phyloP scores from a whole-genome alignment of 2,113 vertebrate genomes.

The Brachypodius melanocephalos region DNA sequence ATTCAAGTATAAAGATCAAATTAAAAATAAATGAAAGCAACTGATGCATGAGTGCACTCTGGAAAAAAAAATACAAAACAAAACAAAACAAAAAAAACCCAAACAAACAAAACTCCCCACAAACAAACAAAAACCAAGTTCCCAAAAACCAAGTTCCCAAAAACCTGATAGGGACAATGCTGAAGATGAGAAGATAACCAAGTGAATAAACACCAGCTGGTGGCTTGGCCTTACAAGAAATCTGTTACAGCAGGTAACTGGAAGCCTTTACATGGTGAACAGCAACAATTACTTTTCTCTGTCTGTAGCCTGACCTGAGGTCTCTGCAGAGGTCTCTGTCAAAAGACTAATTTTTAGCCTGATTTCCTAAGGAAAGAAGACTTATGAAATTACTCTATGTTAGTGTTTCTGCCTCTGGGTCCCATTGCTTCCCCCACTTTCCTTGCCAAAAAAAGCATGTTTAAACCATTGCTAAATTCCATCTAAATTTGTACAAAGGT shows the following conservation, averaged over 20 bases:
- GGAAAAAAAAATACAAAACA: not conserved
- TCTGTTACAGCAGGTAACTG: not conserved
- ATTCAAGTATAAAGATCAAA: conserved; percentile 6
- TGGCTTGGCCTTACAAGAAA: not conserved
- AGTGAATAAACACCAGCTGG: conserved; percentile 7
- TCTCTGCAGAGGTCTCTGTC: not conserved
- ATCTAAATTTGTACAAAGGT: conserved; percentile 33
- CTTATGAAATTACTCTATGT: not conserved
- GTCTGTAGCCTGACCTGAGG: not conserved
- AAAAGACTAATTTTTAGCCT: not conserved
- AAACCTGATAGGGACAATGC: not conserved
- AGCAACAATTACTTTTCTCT: not conserved
- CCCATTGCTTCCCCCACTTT: not conserved
- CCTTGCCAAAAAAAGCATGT: not conserved
- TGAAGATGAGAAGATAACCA: not conserved
- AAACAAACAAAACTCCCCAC: not conserved
- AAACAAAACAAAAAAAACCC: not conserved
- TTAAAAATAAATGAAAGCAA: conserved; percentile 57
- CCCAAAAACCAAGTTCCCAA: conserved; percentile 22
- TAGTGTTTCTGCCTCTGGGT: not conserved
- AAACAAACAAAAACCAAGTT: not conserved
- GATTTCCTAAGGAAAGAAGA: not conserved
- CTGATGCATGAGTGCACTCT: conserved; percentile 9
- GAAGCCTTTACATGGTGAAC: not conserved
- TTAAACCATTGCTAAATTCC: conserved; percentile 7